Evolutionary conservation across 37 sponge, comb jelly and placozoan species (phyloP).

Genomic region (Trichoplax adhaerens): DNA sequence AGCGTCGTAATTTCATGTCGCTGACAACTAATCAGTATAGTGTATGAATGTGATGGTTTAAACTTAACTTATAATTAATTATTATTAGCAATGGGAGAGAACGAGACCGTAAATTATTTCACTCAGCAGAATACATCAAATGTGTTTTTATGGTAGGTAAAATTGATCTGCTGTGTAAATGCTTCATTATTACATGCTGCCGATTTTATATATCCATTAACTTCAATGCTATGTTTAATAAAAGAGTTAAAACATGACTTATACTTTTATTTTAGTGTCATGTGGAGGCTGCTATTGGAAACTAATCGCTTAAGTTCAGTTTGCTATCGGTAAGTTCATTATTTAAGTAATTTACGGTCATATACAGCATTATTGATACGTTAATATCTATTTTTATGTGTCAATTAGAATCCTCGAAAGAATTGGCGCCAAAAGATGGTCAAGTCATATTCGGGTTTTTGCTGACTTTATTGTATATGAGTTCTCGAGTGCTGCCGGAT

Average conservation of each 20-base stretch:
- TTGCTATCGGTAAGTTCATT: constrained; percentile 13
- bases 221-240: constrained; percentile 1
- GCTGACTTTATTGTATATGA: too few relatives aligned
- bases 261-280: constrained; percentile 29
- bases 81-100: constrained; percentile 26
- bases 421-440: too few relatives aligned
- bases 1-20: neutral
- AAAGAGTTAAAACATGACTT: too few relatives aligned
- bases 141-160: constrained; percentile 38
- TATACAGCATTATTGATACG: too few relatives aligned
- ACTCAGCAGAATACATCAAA: constrained; percentile 39
- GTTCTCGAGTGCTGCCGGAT: too few relatives aligned
- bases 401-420: too few relatives aligned
- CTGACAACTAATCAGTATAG: too few relatives aligned
- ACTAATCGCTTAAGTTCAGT: constrained; percentile 20
- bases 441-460: too few relatives aligned
- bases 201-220: neutral
- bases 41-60: too few relatives aligned
- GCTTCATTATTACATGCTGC: neutral
- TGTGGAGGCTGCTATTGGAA: constrained; percentile 43
- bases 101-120: constrained; percentile 12
- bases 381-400: too few relatives aligned
- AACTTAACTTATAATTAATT: neutral
- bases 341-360: too few relatives aligned
- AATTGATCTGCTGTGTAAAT: neutral